Conservation (phyloP, 2,113 vertebrate genomes). For the Otolemur garnettii region DNA sequence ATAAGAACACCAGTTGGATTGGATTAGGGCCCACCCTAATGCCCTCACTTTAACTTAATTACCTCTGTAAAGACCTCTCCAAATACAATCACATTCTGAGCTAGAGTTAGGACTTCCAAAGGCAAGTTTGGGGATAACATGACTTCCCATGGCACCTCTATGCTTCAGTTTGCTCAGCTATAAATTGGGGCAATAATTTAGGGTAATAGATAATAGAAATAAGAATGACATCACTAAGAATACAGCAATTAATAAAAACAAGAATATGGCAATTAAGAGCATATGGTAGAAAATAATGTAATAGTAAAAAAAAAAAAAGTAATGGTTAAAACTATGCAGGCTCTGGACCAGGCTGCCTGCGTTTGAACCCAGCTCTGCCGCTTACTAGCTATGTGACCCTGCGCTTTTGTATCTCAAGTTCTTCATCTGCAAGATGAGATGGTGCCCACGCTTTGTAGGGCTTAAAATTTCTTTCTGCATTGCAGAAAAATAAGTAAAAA, state of each 20-base stretch:
- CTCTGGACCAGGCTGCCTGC: background rate
- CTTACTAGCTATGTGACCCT: background rate
- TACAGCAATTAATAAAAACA: background rate
- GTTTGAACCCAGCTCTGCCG: background rate
- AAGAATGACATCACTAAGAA: background rate
- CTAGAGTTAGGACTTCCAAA: background rate
- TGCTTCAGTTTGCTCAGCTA: constrained; percentile 5
- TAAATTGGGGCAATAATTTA: background rate
- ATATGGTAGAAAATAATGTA: background rate
- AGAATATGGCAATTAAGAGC: background rate
- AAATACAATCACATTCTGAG: background rate
- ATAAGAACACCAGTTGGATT: background rate
- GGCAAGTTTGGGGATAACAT: background rate
- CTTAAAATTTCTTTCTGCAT: background rate
- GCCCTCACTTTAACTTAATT: background rate
- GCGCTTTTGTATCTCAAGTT: background rate
- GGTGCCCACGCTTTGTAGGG: background rate
- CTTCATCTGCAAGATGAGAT: background rate
- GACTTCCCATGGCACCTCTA: background rate
- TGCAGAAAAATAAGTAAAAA: background rate
- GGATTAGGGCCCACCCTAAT: background rate
- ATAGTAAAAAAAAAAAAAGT: background rate
- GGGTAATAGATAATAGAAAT: background rate
- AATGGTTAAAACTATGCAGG: background rate
- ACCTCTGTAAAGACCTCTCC: background rate